Percentiles rank a stretch among this genome's conserved stretches.
Conservation (phyloP, 2,113 vertebrate genomes). For the Tor tambroides region DNA sequence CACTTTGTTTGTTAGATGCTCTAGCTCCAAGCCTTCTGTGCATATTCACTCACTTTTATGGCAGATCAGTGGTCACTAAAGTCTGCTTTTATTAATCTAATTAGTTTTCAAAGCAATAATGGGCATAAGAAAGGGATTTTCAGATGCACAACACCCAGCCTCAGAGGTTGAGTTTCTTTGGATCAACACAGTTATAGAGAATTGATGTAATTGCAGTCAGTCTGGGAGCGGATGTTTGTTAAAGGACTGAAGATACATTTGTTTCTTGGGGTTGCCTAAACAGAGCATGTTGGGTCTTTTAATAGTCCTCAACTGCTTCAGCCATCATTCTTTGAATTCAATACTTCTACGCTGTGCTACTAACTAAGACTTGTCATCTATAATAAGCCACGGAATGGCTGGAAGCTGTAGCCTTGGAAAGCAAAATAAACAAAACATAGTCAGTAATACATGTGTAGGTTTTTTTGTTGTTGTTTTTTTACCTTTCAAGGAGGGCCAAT, state of each 20-base stretch:
- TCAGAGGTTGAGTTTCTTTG: slow-evolving; percentile 51
- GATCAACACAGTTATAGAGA: slow-evolving; percentile 66
- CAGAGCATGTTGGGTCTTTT: slow-evolving; percentile 69
- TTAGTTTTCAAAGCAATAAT: slow-evolving; percentile 48
- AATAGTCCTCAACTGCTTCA: slow-evolving; percentile 73
- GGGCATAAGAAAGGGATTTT: slow-evolving; percentile 43
- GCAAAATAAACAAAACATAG: slow-evolving; percentile 67
- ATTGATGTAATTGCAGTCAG: slow-evolving; percentile 74
- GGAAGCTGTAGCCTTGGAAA: slow-evolving; percentile 68
- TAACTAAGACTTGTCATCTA: slow-evolving; percentile 70
- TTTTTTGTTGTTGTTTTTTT: background rate
- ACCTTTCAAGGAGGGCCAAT: background rate
- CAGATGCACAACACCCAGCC: background rate
- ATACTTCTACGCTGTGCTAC: slow-evolving; percentile 60
- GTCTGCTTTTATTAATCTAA: slow-evolving; percentile 54
- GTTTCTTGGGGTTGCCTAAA: slow-evolving; percentile 73
- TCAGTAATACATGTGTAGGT: slow-evolving; percentile 43
- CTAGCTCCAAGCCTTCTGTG: slow-evolving; percentile 11
- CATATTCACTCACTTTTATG: slow-evolving; percentile 31
- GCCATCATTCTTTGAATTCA: slow-evolving; percentile 78
- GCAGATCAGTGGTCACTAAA: slow-evolving; percentile 31
- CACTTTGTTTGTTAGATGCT: slow-evolving; percentile 44
- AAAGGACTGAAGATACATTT: slow-evolving; percentile 67
- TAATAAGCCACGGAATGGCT: slow-evolving; percentile 76
- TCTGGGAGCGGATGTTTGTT: slow-evolving; percentile 68